A percentile compares a stretch with the other conserved stretches of the same genome.
phyloP scores from a whole-genome alignment of 2,797 vertebrate species.

The Synanceia verrucosa region DNA sequence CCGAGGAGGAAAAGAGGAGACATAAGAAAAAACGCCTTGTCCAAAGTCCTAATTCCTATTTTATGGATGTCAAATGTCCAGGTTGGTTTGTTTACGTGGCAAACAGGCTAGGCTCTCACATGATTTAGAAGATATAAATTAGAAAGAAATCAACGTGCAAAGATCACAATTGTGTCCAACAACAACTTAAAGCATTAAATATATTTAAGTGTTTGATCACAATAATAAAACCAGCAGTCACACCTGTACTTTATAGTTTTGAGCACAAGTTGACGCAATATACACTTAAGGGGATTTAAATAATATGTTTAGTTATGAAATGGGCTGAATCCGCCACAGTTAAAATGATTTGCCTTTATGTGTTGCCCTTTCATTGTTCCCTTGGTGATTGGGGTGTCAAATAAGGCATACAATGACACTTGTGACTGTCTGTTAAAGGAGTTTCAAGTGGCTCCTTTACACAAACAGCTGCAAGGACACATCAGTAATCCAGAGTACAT shows the following conservation, averaged over 20 bases:
- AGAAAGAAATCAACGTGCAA: not conserved
- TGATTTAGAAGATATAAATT: too few relatives aligned
- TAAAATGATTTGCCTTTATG: constrained; percentile 70
- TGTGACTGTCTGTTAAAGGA: constrained; percentile 43
- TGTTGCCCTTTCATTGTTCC: constrained; percentile 75
- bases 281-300: not conserved
- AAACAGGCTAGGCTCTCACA: too few relatives aligned
- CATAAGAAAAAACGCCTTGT: constrained; percentile 95
- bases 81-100: constrained; percentile 69
- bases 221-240: not conserved
- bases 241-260: too few relatives aligned
- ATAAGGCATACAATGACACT: constrained; percentile 72
- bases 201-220: not conserved
- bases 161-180: not conserved
- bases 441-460: constrained; percentile 39
- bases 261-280: accelerated
- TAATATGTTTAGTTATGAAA: not conserved
- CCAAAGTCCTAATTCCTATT: constrained; percentile 93
- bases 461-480: constrained; percentile 61
- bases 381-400: constrained; percentile 77
- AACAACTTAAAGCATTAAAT: not conserved
- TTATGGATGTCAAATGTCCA: constrained; percentile 95
- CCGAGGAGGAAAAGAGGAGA: constrained; percentile 89
- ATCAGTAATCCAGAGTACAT: not conserved
- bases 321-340: not conserved